Evolutionary conservation across 2,888 invertebrate genomes (phyloP).

Genomic region (Cylloceria caligata): DNA sequence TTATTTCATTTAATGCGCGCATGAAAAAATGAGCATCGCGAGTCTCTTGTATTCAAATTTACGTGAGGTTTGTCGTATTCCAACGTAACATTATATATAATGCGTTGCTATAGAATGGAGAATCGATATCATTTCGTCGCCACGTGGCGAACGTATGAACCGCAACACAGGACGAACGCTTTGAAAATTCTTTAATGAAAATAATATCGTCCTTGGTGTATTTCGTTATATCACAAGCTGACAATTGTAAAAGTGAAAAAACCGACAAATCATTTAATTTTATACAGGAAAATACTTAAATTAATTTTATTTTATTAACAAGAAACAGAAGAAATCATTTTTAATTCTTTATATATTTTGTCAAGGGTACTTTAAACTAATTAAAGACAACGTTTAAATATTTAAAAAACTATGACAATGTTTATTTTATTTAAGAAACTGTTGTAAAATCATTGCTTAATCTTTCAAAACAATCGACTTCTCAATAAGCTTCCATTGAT

Average conservation of each 20-base stretch:
- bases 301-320: neutral
- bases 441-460: too few relatives aligned
- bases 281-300: neutral
- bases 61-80: slow-evolving; percentile 1
- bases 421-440: too few relatives aligned
- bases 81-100: slow-evolving; percentile 42
- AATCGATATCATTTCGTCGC: slow-evolving; percentile 68
- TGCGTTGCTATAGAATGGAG: slow-evolving; percentile 31
- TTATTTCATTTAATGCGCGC: neutral
- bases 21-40: neutral
- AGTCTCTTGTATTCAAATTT: neutral
- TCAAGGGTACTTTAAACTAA: neutral
- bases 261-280: neutral
- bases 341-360: neutral
- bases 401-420: neutral
- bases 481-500: slow-evolving; percentile 51
- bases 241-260: neutral
- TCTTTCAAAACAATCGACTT: slow-evolving; percentile 7
- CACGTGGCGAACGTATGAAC: slow-evolving; percentile 62
- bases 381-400: neutral
- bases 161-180: slow-evolving; percentile 54
- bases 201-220: neutral
- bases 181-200: neutral
- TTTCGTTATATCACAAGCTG: neutral
- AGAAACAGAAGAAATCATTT: neutral